Conservation (phyloP, 2,888 invertebrate genomes). For the Pemphredon lugubris region DNA sequence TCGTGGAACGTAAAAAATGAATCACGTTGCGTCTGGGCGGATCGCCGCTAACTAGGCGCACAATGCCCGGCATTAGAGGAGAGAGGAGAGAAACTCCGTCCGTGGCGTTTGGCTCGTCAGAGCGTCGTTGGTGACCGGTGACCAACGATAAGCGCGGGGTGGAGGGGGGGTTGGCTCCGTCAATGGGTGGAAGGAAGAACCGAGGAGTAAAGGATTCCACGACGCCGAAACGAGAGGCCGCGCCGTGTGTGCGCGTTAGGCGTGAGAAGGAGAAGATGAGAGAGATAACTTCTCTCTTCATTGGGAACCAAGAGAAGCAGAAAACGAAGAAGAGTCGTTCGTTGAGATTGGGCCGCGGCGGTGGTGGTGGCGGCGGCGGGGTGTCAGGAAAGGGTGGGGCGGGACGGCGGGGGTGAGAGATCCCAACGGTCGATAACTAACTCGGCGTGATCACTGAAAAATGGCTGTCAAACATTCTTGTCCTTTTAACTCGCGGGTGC, state of each 20-base stretch:
- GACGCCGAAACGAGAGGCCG: conserved; percentile 45
- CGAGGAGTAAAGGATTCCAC: conserved; percentile 33
- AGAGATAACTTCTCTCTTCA: conserved; percentile 73
- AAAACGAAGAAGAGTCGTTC: conserved; percentile 71
- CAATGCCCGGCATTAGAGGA: conserved; percentile 74
- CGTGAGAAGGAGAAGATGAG: conserved; percentile 64
- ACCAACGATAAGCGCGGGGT: no score
- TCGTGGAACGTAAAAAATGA: conserved; percentile 72
- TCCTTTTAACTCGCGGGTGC: conserved; percentile 76
- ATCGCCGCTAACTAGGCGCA: conserved; percentile 76
- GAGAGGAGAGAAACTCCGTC: conserved; percentile 48
- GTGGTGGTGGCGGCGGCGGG: no score
- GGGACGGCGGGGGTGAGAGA: conserved; percentile 64
- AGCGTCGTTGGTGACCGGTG: conserved; percentile 52
- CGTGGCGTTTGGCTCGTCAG: conserved; percentile 59
- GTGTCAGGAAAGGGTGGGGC: conserved; percentile 51
- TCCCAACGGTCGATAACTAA: conserved; percentile 77
- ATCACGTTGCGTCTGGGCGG: conserved; percentile 66
- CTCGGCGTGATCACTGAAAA: conserved; percentile 79
- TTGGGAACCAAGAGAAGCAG: conserved; percentile 70
- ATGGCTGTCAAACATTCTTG: conserved; percentile 80
- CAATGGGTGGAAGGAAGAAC: conserved; percentile 25
- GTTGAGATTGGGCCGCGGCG: conserved; percentile 68
- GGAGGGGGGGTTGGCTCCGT: conserved; percentile 29
- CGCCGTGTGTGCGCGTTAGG: conserved; percentile 50